Conservation (phyloP, 1,140 invertebrate species). For the Ditylenchus dipsaci region DNA sequence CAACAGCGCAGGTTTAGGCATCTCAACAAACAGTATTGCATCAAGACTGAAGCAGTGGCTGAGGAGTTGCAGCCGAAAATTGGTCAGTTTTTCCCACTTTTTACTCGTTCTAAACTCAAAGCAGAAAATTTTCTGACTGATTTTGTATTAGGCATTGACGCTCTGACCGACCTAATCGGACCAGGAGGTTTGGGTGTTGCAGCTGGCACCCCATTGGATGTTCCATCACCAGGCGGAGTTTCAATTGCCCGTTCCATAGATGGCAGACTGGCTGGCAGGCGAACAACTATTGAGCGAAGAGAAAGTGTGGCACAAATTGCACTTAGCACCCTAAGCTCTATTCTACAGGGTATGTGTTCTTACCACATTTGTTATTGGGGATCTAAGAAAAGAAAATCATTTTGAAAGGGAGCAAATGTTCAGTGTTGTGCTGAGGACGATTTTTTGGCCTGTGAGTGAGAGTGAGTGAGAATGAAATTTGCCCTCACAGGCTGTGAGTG, state of each 20-base stretch:
- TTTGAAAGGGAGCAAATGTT: too few relatives aligned
- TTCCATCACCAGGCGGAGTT: neutral
- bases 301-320: neutral
- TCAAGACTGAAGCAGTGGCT: constrained; percentile 6
- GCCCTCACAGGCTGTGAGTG: too few relatives aligned
- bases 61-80: constrained; percentile 11
- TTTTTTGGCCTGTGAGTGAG: too few relatives aligned
- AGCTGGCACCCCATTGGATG: neutral
- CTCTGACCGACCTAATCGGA: neutral
- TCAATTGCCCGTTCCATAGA: neutral
- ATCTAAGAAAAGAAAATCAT: too few relatives aligned
- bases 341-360: neutral
- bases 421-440: too few relatives aligned
- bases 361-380: too few relatives aligned
- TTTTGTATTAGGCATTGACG: neutral
- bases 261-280: neutral
- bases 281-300: neutral
- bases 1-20: constrained; percentile 15
- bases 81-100: neutral
- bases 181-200: neutral
- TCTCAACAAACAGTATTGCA: constrained; percentile 20
- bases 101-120: too few relatives aligned
- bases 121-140: too few relatives aligned
- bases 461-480: too few relatives aligned
- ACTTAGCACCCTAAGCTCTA: neutral